These are phyloP conservation scores for Toxotes chatareus DNA, from an alignment of 2,113 vertebrate genomes.

Conservation along the genomic window DNA sequence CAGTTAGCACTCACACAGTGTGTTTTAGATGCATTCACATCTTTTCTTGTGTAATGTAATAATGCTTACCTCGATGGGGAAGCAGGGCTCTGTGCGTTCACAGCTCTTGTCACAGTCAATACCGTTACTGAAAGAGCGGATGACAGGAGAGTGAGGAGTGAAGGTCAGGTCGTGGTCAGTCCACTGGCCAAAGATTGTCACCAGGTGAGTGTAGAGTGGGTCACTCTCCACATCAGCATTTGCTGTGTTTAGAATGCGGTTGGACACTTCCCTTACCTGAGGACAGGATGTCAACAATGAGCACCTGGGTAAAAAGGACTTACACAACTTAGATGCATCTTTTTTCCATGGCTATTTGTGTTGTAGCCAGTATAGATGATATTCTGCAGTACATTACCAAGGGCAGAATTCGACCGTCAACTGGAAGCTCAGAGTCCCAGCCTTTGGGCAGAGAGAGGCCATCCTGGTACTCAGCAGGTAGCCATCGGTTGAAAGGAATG, in stretches of 20 bases:
- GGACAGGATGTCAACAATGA: slow-evolving; percentile 19
- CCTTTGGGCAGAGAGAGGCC: slow-evolving; percentile 76
- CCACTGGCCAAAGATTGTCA: slow-evolving; percentile 91
- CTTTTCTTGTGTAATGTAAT: slow-evolving; percentile 3
- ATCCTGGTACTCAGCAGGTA: slow-evolving; percentile 88
- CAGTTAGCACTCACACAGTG: background rate
- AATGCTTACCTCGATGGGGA: slow-evolving; percentile 86
- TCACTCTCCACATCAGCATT: slow-evolving; percentile 76
- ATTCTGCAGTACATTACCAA: slow-evolving; percentile 77
- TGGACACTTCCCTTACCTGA: slow-evolving; percentile 88
- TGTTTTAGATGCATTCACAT: background rate
- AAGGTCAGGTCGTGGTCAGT: slow-evolving; percentile 90
- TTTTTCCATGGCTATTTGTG: no score
- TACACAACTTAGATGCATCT: no score
- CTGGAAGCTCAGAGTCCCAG: slow-evolving; percentile 69
- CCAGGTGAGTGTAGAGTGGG: slow-evolving; percentile 78
- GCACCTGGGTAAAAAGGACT: background rate
- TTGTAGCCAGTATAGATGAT: no score
- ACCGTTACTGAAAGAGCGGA: slow-evolving; percentile 72
- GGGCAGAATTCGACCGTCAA: slow-evolving; percentile 78
- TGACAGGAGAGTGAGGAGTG: slow-evolving; percentile 83
- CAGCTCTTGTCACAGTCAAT: slow-evolving; percentile 84
- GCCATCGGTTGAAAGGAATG: slow-evolving; percentile 85
- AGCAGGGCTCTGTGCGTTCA: slow-evolving; percentile 81
- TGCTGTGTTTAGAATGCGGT: slow-evolving; percentile 80